These are phyloP conservation scores for Paraescarpia echinospica DNA, from an alignment of 1,140 invertebrate genomes.

Conservation along the genomic window DNA sequence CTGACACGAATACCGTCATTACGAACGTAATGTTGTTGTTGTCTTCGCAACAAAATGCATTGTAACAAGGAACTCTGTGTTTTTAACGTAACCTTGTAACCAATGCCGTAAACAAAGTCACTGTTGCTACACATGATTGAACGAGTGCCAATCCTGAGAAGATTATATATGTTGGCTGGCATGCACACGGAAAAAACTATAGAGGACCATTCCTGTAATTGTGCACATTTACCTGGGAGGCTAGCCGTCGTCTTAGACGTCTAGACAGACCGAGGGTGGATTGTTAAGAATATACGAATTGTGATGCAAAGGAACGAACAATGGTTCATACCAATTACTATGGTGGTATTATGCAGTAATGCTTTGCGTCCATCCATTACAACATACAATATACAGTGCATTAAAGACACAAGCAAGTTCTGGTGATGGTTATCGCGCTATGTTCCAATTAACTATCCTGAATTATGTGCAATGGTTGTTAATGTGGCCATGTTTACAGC, in stretches of 20 bases:
- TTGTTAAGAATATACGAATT: not conserved
- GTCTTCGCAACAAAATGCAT: not conserved
- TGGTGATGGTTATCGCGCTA: not conserved
- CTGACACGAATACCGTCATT: not conserved
- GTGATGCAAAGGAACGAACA: not conserved
- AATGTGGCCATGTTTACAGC: not conserved
- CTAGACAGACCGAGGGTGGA: not conserved
- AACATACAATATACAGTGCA: not conserved
- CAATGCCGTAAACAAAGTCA: too few species aligned
- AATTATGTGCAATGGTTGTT: not conserved
- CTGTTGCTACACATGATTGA: not conserved
- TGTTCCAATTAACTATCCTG: not conserved
- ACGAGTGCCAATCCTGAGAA: not conserved
- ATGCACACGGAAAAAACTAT: not conserved
- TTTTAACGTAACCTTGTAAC: not conserved
- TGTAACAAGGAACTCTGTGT: not conserved
- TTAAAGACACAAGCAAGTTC: not conserved
- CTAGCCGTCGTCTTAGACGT: not conserved
- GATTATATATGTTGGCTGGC: not conserved
- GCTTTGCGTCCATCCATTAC: not conserved
- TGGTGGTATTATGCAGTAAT: not conserved
- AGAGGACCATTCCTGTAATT: not conserved
- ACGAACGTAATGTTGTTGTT: not conserved
- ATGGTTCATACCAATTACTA: not conserved
- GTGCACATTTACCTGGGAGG: not conserved